Percentiles rank a stretch among this genome's conserved stretches.
These are phyloP conservation scores for Paramacrobiotus metropolitanus DNA, from an alignment of 1,140 invertebrate species.

Conservation along the genomic window DNA sequence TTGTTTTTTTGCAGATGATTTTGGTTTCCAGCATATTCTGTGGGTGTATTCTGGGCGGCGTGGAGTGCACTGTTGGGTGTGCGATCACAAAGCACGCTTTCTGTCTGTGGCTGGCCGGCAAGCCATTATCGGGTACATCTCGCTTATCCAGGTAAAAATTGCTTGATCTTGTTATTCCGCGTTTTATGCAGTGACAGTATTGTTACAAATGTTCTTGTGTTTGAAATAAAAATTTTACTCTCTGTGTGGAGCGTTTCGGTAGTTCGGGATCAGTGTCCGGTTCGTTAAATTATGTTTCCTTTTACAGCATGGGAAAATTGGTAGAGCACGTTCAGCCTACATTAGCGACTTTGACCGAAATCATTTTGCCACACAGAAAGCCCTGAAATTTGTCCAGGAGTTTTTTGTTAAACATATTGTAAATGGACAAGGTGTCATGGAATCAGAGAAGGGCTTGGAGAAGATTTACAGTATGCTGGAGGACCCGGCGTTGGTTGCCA, in stretches of 20 bases:
- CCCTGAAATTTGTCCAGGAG: constrained; percentile 2
- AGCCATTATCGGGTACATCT: constrained; percentile 71
- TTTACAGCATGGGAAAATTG: background rate
- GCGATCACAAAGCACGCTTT: constrained; percentile 53
- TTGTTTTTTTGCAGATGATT: constrained; percentile 43
- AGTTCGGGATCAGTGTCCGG: no score
- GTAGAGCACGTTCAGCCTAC: background rate
- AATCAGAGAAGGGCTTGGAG: background rate
- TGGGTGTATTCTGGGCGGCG: constrained; percentile 91
- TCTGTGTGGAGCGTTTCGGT: no score
- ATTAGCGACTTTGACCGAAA: constrained; percentile 3
- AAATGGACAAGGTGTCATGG: background rate
- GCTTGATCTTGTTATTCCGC: constrained; percentile 3
- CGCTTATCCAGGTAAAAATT: constrained; percentile 12
- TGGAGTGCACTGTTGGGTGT: constrained; percentile 94
- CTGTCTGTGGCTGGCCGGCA: constrained; percentile 34
- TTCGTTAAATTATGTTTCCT: no score
- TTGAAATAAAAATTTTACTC: no score
- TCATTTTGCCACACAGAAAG: background rate
- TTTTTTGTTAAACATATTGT: constrained; percentile 9
- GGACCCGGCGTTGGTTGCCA: background rate
- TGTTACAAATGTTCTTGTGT: no score
- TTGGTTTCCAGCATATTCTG: constrained; percentile 71
- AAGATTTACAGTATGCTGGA: background rate
- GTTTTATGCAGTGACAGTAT: no score